A percentile compares a stretch with the other conserved stretches of the same genome.
phyloP scores from a whole-genome alignment of 2,797 vertebrate species.

The Notolabrus celidotus region DNA sequence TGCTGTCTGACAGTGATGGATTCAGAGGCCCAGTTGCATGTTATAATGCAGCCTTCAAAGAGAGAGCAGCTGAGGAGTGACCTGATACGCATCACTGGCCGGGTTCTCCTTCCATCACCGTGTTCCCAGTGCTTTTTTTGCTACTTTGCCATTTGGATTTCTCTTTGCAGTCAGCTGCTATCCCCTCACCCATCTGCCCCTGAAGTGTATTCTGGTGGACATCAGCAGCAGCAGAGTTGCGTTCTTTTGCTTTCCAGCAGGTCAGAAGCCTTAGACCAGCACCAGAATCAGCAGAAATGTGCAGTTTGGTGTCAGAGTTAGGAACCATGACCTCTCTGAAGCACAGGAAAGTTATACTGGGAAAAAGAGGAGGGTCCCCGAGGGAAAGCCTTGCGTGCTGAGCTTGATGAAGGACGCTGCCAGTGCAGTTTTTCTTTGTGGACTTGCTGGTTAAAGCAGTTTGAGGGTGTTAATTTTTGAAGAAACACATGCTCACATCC shows the following conservation, averaged over 20 bases:
- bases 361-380: constrained; percentile 21
- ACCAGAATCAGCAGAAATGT: constrained; percentile 68
- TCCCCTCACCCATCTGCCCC: not conserved
- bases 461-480: not conserved
- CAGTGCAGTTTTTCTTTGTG: constrained; percentile 8
- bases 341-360: constrained; percentile 14
- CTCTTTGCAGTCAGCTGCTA: constrained; percentile 28
- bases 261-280: constrained; percentile 56
- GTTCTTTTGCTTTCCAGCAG: constrained; percentile 54
- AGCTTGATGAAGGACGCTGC: not conserved
- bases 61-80: constrained; percentile 28
- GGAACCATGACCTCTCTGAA: constrained; percentile 39
- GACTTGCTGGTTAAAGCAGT: not conserved
- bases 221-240: constrained; percentile 60
- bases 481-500: not conserved
- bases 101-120: constrained; percentile 18
- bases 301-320: constrained; percentile 34
- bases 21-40: constrained; percentile 35
- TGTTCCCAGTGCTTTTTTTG: constrained; percentile 35
- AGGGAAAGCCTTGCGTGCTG: constrained; percentile 28
- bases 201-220: constrained; percentile 32
- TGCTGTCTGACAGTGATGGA: constrained; percentile 37
- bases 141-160: constrained; percentile 37
- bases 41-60: constrained; percentile 29
- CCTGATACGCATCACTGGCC: constrained; percentile 23